A percentile compares a stretch with the other conserved stretches of the same genome.
These are phyloP conservation scores for Trichogramma evanescens DNA, from an alignment of 2,888 invertebrate species.

Conservation along the genomic window DNA sequence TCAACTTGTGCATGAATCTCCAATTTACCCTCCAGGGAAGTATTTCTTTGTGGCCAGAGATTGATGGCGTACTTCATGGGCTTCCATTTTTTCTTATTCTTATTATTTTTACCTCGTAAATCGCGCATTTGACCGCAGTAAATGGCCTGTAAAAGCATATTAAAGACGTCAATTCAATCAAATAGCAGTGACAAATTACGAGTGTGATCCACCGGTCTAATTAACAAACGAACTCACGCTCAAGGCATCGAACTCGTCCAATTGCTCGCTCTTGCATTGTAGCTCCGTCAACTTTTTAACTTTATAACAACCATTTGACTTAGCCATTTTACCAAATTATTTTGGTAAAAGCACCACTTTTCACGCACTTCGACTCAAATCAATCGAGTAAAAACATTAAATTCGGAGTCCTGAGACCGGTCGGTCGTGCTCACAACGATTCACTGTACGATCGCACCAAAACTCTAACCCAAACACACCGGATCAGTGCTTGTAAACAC, in stretches of 20 bases:
- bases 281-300: background rate
- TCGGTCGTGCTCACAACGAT: too few relatives aligned
- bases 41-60: slow-evolving; percentile 71
- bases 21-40: slow-evolving; percentile 51
- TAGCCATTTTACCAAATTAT: too few relatives aligned
- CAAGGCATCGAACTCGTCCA: background rate
- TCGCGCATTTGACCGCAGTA: slow-evolving; percentile 66
- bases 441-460: too few relatives aligned
- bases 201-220: too few relatives aligned
- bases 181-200: too few relatives aligned
- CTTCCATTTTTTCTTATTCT: slow-evolving; percentile 60
- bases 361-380: too few relatives aligned
- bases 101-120: slow-evolving; percentile 50
- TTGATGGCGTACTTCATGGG: slow-evolving; percentile 70
- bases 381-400: too few relatives aligned
- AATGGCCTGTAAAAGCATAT: slow-evolving; percentile 57
- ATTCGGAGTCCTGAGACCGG: too few relatives aligned
- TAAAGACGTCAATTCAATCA: background rate
- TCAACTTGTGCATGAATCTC: slow-evolving; percentile 68
- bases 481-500: too few relatives aligned
- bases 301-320: too few relatives aligned
- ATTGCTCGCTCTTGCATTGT: background rate
- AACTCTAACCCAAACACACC: too few relatives aligned
- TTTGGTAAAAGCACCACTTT: too few relatives aligned
- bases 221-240: slow-evolving; percentile 8